phyloP scores from a whole-genome alignment of 2,797 vertebrate genomes.

The Euthynnus affinis region DNA sequence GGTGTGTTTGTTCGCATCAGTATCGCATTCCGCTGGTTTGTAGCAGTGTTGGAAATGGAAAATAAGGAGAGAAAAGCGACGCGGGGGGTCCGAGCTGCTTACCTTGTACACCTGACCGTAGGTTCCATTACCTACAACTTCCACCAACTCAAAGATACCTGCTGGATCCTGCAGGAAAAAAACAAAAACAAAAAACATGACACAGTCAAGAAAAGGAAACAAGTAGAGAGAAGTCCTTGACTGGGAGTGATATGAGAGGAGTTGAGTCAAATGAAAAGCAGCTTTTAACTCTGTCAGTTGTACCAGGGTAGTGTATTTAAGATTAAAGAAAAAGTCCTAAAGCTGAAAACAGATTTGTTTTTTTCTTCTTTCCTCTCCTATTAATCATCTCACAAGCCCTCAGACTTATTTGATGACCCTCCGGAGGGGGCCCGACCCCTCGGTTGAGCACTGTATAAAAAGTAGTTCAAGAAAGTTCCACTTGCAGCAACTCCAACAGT shows the following conservation, averaged over 20 bases:
- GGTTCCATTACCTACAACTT: constrained; percentile 93
- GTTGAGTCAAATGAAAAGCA: not conserved
- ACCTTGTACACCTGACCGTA: constrained; percentile 95
- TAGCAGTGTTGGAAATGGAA: not conserved
- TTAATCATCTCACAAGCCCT: no score
- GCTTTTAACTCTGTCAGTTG: not conserved
- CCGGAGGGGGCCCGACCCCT: no score
- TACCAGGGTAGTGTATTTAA: not conserved
- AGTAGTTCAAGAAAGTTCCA: no score
- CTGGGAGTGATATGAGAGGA: not conserved
- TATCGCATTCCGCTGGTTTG: not conserved
- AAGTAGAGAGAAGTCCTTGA: not conserved
- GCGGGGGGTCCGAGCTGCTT: constrained; percentile 49
- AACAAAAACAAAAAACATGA: not conserved
- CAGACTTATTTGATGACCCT: no score
- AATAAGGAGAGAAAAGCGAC: not conserved
- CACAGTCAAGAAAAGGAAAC: not conserved
- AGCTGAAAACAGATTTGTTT: no score
- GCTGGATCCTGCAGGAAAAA: constrained; percentile 89
- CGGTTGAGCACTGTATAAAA: no score
- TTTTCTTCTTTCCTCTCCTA: no score
- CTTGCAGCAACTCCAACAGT: no score
- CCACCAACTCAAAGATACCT: constrained; percentile 93
- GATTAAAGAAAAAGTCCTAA: no score
- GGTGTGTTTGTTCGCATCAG: not conserved